Evolutionary conservation across 2,888 invertebrate species (phyloP).

Genomic region (Caenorhabditis plicata): DNA sequence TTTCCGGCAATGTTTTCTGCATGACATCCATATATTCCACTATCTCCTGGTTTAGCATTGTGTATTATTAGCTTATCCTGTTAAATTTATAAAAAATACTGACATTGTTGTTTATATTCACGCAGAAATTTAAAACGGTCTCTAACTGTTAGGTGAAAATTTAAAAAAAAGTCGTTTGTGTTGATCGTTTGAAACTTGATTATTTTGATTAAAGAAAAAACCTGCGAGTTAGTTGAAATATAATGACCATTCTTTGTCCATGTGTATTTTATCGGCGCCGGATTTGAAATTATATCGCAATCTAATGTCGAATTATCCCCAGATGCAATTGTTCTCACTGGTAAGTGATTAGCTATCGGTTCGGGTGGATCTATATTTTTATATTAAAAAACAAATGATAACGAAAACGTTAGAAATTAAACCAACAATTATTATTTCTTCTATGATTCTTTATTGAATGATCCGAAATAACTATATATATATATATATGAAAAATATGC

Average conservation of each 20-base stretch:
- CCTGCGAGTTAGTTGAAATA: conserved; percentile 27
- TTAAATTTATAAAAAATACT: too few relatives aligned
- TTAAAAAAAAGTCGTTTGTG: too few relatives aligned
- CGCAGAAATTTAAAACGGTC: too few relatives aligned
- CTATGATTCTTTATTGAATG: too few relatives aligned
- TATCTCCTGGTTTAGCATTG: conserved; percentile 41
- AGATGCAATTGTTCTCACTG: conserved; percentile 45
- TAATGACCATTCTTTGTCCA: conserved; percentile 61
- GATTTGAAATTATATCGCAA: conserved; percentile 62
- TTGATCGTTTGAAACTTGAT: background rate
- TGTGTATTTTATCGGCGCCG: conserved; percentile 43
- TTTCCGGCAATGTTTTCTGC: conserved; percentile 55
- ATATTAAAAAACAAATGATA: too few relatives aligned
- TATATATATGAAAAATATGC: conserved; percentile 14
- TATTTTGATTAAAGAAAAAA: background rate
- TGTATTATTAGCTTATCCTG: conserved; percentile 11
- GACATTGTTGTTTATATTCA: too few relatives aligned
- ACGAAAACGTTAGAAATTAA: too few relatives aligned
- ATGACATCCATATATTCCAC: conserved; percentile 57
- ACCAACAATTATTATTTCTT: too few relatives aligned
- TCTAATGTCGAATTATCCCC: conserved; percentile 37
- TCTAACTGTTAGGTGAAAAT: too few relatives aligned
- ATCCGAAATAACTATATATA: too few relatives aligned
- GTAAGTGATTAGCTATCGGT: conserved; percentile 36
- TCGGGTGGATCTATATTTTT: conserved; percentile 31